Conservation (phyloP, 92 coral and sea anemone genomes). For the Hydrozoanthus gracilis region DNA sequence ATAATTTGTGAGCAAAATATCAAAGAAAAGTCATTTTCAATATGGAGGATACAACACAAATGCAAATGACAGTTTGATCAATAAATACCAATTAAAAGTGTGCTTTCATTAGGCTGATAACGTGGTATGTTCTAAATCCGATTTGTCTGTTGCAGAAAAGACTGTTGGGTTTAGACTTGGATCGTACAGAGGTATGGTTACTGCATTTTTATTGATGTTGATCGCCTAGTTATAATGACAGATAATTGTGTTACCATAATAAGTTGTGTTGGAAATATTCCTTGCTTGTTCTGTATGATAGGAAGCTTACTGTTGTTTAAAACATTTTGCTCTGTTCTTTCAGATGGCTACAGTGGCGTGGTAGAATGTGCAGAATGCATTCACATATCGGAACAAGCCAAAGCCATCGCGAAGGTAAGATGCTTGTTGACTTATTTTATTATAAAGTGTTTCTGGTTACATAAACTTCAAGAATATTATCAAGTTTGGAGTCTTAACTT, state of each 20-base stretch:
- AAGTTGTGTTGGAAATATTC: not conserved
- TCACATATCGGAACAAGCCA: conserved; percentile 87
- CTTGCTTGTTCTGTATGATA: not conserved
- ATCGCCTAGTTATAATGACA: not conserved
- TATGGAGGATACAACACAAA: too few species aligned
- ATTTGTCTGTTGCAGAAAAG: conserved; percentile 61
- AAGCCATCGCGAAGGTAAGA: conserved; percentile 74
- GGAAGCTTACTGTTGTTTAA: not conserved
- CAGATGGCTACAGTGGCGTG: conserved; percentile 96
- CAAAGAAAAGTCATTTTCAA: too few species aligned
- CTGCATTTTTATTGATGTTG: not conserved
- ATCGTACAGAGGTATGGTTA: conserved; percentile 81
- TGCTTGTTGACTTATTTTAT: not conserved
- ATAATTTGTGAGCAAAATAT: too few species aligned
- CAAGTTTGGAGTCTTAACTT: too few species aligned
- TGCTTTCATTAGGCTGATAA: too few species aligned
- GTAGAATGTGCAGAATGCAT: conserved; percentile 90
- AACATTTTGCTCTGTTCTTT: not conserved
- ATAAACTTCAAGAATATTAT: too few species aligned
- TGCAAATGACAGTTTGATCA: too few species aligned
- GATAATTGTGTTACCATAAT: not conserved
- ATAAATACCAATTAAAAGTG: too few species aligned
- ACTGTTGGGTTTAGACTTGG: conserved; percentile 95
- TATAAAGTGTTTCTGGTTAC: not conserved
- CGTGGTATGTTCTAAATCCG: not conserved